A percentile compares a stretch with the other conserved stretches of the same genome.
phyloP scores from a whole-genome alignment of 1,140 invertebrate genomes.

The Drosophila hydei region DNA sequence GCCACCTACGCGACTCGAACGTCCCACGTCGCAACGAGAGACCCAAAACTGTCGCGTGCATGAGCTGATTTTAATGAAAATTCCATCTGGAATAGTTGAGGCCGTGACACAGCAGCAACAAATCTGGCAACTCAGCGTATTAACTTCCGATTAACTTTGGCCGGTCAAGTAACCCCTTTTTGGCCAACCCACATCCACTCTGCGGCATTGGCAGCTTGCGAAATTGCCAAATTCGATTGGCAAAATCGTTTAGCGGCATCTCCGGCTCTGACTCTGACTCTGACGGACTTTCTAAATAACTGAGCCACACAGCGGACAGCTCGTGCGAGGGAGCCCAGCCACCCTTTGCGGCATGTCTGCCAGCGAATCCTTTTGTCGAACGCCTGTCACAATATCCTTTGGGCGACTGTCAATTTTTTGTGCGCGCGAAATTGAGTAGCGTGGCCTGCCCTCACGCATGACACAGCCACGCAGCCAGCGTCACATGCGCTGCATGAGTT shows the following conservation, averaged over 20 bases:
- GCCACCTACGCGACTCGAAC: constrained; percentile 46
- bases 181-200: background rate
- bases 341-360: constrained; percentile 54
- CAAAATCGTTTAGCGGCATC: constrained; percentile 72
- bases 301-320: constrained; percentile 11
- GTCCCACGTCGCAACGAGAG: background rate
- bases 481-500: constrained; percentile 42
- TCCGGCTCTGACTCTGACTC: constrained; percentile 5
- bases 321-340: constrained; percentile 30
- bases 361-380: constrained; percentile 60
- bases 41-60: constrained; percentile 65
- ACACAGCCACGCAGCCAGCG: constrained; percentile 39
- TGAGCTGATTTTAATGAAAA: constrained; percentile 82
- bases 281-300: constrained; percentile 65
- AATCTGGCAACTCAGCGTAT: constrained; percentile 81
- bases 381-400: constrained; percentile 80
- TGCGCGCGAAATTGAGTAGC: constrained; percentile 68
- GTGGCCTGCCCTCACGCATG: constrained; percentile 68
- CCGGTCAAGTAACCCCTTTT: constrained; percentile 74
- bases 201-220: constrained; percentile 54
- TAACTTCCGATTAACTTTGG: constrained; percentile 81
- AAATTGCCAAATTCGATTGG: constrained; percentile 78
- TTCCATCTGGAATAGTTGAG: constrained; percentile 77
- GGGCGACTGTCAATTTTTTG: constrained; percentile 72
- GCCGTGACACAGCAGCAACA: constrained; percentile 69